Conservation (phyloP, 2,113 vertebrate species). For the Anseranas semipalmata region DNA sequence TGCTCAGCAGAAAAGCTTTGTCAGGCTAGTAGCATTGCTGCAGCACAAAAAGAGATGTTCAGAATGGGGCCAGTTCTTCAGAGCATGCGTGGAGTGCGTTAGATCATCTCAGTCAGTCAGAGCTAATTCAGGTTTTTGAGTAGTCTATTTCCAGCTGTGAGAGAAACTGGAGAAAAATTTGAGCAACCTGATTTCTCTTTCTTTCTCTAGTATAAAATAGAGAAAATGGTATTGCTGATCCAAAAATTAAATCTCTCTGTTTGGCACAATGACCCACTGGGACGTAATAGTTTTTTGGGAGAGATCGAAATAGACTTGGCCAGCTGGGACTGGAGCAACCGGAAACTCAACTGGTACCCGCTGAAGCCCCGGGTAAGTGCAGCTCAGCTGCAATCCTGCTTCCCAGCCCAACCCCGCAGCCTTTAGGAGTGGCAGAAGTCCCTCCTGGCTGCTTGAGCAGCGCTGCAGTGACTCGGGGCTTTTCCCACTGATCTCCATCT, state of each 20-base stretch:
- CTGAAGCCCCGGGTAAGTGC: slow-evolving; percentile 74
- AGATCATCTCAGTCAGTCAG: background rate
- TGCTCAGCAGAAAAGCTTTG: background rate
- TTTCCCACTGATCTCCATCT: background rate
- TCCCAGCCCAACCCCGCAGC: background rate
- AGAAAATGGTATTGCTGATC: slow-evolving; percentile 78
- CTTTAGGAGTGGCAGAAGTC: background rate
- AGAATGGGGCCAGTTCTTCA: background rate
- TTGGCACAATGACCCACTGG: slow-evolving; percentile 79
- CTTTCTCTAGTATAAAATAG: slow-evolving; percentile 77
- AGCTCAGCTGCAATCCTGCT: background rate
- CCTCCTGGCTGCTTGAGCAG: background rate
- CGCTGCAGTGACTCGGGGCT: background rate
- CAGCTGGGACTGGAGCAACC: slow-evolving; percentile 79
- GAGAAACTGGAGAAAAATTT: background rate
- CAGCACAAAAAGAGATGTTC: background rate
- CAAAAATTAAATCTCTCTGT: slow-evolving; percentile 78
- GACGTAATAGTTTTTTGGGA: slow-evolving; percentile 78
- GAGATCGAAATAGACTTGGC: slow-evolving; percentile 77
- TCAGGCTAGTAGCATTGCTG: background rate
- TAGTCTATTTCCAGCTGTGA: background rate
- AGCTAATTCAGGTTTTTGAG: background rate
- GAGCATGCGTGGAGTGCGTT: background rate
- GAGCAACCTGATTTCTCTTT: background rate
- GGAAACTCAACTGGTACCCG: slow-evolving; percentile 72